These are phyloP conservation scores for Lordiphosa clarofinis DNA, from an alignment of 1,140 invertebrate genomes.

Conservation along the genomic window DNA sequence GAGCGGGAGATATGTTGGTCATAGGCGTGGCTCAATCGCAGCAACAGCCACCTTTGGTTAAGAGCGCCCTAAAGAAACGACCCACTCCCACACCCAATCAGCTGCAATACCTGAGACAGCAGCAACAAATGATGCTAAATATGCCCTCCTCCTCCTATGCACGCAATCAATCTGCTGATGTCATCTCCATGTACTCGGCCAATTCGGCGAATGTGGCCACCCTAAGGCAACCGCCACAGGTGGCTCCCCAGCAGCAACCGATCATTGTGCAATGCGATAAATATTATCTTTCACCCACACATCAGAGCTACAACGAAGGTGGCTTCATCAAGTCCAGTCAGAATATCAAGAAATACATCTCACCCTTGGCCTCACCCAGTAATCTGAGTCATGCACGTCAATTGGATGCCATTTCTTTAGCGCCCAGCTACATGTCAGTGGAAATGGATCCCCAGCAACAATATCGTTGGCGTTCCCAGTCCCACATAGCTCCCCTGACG, in stretches of 20 bases:
- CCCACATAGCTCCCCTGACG: constrained; percentile 61
- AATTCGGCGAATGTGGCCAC: constrained; percentile 77
- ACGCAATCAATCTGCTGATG: constrained; percentile 26
- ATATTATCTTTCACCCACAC: constrained; percentile 73
- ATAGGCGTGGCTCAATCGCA: constrained; percentile 68
- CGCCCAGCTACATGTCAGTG: constrained; percentile 68
- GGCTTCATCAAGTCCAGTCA: constrained; percentile 77
- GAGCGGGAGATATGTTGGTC: constrained; percentile 52
- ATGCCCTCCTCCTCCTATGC: constrained; percentile 5
- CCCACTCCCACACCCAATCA: constrained; percentile 57
- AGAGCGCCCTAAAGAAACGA: constrained; percentile 63
- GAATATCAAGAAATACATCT: constrained; percentile 74
- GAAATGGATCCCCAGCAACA: constrained; percentile 49
- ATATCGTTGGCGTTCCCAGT: constrained; percentile 69
- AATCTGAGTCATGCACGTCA: constrained; percentile 22
- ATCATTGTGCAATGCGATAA: constrained; percentile 76
- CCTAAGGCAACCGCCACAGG: constrained; percentile 62
- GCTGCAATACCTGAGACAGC: constrained; percentile 49
- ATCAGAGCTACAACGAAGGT: constrained; percentile 71
- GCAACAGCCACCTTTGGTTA: constrained; percentile 56
- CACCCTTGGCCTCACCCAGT: constrained; percentile 56
- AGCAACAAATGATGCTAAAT: constrained; percentile 14
- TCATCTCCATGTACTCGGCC: constrained; percentile 57
- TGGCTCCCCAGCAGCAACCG: constrained; percentile 65
- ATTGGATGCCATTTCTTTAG: constrained; percentile 67